Evolutionary conservation across 2,888 invertebrate genomes (phyloP), one percentile per base, ranked within the genome.

Genomic region (Aromia moschata): DNA sequence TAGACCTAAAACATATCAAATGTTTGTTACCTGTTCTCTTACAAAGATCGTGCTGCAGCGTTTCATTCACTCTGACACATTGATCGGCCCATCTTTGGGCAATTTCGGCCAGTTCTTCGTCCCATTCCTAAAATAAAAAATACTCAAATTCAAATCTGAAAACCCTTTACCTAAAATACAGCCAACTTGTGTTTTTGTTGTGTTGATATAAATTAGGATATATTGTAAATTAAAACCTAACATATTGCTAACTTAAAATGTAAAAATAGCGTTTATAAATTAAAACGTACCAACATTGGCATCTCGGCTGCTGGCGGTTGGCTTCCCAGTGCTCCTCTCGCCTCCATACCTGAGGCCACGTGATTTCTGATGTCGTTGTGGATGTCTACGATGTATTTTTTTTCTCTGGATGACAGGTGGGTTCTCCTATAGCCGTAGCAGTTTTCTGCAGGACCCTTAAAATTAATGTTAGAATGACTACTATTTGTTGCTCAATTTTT

Each of bases 1-100:
- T n/a, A n/a, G n/a, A n/a, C n/a, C n/a, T n/a, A n/a, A n/a, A n/a
- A n/a, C n/a, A n/a, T n/a, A n/a, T n/a, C n/a, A n/a, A n/a, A n/a
- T n/a, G n/a, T 37, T 1, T 43, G 2, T 54, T 60, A 71, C 71
- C 58, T 33, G 68, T 65, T 55, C 44, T 60, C 55, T 60, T 64
- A 18, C 72, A 72, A 33, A 51, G 33, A 36, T 72, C 72, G 53
- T 72, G 70, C 56, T 72, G 70, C 37, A 51, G 16, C 1, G 55
- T 54, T 1, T 61, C 58, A 14, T 64, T 60, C 16, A 65, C 52
- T 12, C 41, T 56, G 14, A 69, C 51, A 37, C 72, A 72, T 37
- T 72, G 72, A 43, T 70, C 70, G 1, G 69, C 70, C 72, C 72
- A 72, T 57, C 70, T 60, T 47, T 70, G 70, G 0, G 72, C 72